Evolutionary conservation across 2,797 vertebrate species (phyloP), one percentile per base, ranked within the genome.

Genomic region (Muscicapa comitata): DNA sequence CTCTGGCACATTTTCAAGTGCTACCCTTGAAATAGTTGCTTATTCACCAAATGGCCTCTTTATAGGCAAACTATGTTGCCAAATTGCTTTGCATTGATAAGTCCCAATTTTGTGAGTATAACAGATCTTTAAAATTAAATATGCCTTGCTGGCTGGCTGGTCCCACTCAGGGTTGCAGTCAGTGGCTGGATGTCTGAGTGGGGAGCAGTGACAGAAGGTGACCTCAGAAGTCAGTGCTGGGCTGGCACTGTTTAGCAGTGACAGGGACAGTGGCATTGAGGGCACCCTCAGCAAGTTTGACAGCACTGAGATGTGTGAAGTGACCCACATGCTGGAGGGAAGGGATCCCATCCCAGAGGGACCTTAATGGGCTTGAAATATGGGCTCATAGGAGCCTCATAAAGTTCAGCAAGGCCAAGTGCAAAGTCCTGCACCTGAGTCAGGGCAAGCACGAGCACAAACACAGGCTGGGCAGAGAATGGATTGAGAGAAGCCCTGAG

Each of bases 11-110:
- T 79, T 76, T 90, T 89, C 40, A 79, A 70, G 67, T 47, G 17
- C 70, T 84, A 61, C n/a, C 11, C 42, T 94, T 94, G 51, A 86
- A 76, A 58, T 1, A 70, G 74, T 67, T 78, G 20, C 75, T 91
- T 75, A 51, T 67, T 86, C 50, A 75, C 31, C 14, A 3, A 73
- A 58, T 1, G 29, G 31, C 15, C 9, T 29, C 59, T 78, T 92
- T 43, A 66, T 17, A 87, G 47, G 47, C 40, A 66, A 43, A 73
- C 70, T 25, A 14, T 9, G 17, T 42, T 81, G 57, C 76, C 83
- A 91, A 58, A 65, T 59, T 21, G 16, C 73, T 89, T 75, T 65
- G 51, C 11, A 5, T 71, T 42, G 23, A 25, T 19, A n/a, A 70
- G 31, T 35, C 35, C 20, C 45, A 37, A 5, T 42, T 81, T 53